phyloP scores from a whole-genome alignment of 2,797 vertebrate genomes.

The Scyliorhinus canicula region DNA sequence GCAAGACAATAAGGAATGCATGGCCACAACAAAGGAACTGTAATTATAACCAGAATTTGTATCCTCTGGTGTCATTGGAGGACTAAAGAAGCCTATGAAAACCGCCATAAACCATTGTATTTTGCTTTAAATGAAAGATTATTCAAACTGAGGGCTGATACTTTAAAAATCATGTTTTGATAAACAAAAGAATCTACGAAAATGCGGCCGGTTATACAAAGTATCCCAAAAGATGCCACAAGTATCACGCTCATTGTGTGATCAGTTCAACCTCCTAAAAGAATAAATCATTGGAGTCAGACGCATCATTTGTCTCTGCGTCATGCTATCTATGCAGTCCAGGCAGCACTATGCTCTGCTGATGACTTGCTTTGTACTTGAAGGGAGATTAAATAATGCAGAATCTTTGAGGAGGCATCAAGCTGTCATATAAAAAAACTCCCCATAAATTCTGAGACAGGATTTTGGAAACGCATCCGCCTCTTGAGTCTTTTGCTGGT shows the following conservation, averaged over 20 bases:
- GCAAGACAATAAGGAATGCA: too few relatives aligned
- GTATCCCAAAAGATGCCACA: slow-evolving; percentile 10
- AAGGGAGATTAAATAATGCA: slow-evolving; percentile 11
- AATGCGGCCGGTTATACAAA: neutral
- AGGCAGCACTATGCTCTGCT: neutral
- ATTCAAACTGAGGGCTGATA: neutral
- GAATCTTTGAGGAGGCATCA: slow-evolving; percentile 38
- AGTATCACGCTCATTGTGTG: neutral
- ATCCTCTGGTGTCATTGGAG: neutral
- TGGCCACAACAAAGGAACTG: neutral
- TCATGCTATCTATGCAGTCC: slow-evolving; percentile 12
- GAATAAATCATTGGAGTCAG: slow-evolving; percentile 24
- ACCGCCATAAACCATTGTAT: neutral
- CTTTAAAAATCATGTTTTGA: neutral
- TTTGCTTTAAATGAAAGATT: neutral
- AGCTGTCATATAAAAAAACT: slow-evolving; percentile 39
- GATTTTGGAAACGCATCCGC: slow-evolving; percentile 38
- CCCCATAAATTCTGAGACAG: slow-evolving; percentile 43
- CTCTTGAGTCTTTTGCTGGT: slow-evolving; percentile 29
- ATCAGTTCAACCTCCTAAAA: neutral
- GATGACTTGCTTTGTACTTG: slow-evolving; percentile 32
- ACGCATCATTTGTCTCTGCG: accelerated
- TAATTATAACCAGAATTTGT: neutral
- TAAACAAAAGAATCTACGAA: neutral
- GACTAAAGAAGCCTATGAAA: neutral